Evolutionary conservation across 2,797 vertebrate genomes (phyloP).

Genomic region (Discoglossus pictus): DNA sequence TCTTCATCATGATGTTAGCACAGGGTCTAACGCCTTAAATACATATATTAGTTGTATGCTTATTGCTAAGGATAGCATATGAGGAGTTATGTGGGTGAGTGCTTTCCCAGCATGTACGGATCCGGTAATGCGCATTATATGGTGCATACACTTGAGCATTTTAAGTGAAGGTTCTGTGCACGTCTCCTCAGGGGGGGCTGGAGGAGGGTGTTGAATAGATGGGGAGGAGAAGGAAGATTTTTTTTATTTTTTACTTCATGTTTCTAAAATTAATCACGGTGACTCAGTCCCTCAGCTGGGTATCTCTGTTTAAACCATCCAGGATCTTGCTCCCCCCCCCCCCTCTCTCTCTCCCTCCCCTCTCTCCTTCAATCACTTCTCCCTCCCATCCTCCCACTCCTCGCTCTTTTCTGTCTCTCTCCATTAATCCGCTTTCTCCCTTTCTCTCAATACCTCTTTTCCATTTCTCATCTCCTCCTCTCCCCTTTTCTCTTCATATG

Average conservation of each 20-base stretch:
- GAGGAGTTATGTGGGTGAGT: too few species aligned
- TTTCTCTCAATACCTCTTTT: neutral
- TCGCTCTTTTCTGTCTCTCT: neutral
- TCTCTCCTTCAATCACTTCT: neutral
- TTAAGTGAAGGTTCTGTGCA: too few species aligned
- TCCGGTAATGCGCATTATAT: too few species aligned
- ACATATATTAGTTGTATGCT: too few species aligned
- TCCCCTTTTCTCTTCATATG: neutral
- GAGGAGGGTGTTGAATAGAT: neutral
- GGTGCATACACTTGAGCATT: too few species aligned
- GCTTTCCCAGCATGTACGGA: too few species aligned
- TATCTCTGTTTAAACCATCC: conserved; percentile 9
- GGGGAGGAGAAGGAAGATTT: neutral
- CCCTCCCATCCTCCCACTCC: conserved; percentile 3
- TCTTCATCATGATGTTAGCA: too few species aligned
- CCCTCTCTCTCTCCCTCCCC: neutral
- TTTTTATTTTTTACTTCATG: conserved; percentile 5
- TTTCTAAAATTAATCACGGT: conserved; percentile 37
- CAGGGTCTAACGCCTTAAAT: too few species aligned
- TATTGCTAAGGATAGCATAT: too few species aligned
- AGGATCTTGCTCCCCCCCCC: neutral
- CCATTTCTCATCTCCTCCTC: neutral
- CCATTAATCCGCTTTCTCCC: conserved; percentile 4
- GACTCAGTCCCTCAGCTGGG: conserved; percentile 46
- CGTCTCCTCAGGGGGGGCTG: neutral